phyloP scores from a whole-genome alignment of 2,113 vertebrate species.

The Rafetus swinhoei region DNA sequence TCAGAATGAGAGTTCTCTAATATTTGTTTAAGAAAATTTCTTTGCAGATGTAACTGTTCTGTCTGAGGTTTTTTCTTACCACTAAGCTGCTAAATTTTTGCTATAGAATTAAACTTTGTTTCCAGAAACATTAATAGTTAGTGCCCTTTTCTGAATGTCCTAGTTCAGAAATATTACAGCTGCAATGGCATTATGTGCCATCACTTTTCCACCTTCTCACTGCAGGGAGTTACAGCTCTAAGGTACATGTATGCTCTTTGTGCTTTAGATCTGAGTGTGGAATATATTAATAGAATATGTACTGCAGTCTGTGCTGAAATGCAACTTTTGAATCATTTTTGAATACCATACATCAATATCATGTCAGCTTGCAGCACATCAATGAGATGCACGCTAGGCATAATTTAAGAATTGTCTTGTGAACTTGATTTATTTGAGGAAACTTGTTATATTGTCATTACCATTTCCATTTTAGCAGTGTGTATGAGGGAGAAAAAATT shows the following conservation, averaged over 20 bases:
- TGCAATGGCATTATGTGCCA: slow-evolving; percentile 14
- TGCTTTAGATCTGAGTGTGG: not conserved
- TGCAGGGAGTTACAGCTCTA: slow-evolving; percentile 5
- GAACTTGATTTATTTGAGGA: not conserved
- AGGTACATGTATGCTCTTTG: not conserved
- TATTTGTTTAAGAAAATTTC: slow-evolving; percentile 73
- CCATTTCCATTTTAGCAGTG: not conserved
- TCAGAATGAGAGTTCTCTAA: slow-evolving; percentile 67
- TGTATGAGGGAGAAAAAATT: not conserved
- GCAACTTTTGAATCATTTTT: not conserved
- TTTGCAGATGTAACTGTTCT: slow-evolving; percentile 38
- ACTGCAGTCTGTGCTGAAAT: not conserved
- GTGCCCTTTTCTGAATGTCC: slow-evolving; percentile 64
- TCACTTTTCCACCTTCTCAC: slow-evolving; percentile 21
- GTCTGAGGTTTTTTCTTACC: not conserved
- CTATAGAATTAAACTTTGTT: slow-evolving; percentile 55
- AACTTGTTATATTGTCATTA: not conserved
- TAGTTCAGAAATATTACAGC: slow-evolving; percentile 67
- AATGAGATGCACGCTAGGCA: not conserved
- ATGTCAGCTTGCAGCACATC: not conserved
- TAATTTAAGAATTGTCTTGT: not conserved
- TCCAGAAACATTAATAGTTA: slow-evolving; percentile 63
- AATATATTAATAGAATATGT: not conserved
- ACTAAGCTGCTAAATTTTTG: slow-evolving; percentile 51
- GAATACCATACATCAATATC: not conserved